phyloP scores from a whole-genome alignment of 2,888 invertebrate genomes.

The Drosophila emarginata region DNA sequence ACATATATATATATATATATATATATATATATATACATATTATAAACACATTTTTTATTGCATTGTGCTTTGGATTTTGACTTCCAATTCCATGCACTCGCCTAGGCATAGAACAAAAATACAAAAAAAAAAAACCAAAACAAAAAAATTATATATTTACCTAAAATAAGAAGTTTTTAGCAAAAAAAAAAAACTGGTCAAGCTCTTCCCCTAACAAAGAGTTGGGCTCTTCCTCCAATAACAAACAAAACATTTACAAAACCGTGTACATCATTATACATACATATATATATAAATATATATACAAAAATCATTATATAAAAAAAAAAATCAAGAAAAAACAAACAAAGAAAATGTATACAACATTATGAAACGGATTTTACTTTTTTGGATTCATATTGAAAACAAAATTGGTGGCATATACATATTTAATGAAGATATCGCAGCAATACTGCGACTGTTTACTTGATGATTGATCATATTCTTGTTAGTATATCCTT shows the following conservation, averaged over 20 bases:
- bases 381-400: background rate
- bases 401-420: background rate
- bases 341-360: background rate
- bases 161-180: constrained; percentile 20
- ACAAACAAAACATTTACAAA: constrained; percentile 6
- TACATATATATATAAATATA: background rate
- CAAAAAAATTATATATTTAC: constrained; percentile 4
- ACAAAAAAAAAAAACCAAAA: background rate
- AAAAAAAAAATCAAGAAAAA: background rate
- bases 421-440: background rate
- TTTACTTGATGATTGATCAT: background rate
- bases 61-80: background rate
- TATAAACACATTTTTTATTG: background rate
- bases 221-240: constrained; percentile 6
- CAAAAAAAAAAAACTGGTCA: constrained; percentile 35
- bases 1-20: background rate
- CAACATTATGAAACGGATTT: background rate
- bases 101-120: constrained; percentile 8
- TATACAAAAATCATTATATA: constrained; percentile 5
- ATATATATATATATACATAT: background rate
- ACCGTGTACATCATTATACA: background rate
- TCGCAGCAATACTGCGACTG: no score
- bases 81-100: background rate
- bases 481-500: background rate
- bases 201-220: constrained; percentile 14